Evolutionary conservation across 2,888 invertebrate genomes (phyloP).

Genomic region (Celastrina argiolus): DNA sequence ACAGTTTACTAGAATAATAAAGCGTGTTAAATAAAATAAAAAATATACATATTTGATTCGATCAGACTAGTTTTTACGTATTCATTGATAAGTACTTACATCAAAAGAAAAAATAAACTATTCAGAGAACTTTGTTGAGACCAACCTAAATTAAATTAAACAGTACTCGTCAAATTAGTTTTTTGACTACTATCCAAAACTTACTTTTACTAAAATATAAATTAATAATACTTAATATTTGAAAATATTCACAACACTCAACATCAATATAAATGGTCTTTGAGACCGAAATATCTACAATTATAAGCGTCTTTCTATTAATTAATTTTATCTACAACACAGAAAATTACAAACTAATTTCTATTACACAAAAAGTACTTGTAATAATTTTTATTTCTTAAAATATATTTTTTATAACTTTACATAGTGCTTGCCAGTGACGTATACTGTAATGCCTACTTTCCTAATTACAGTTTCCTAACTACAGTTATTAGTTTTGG

Average conservation of each 20-base stretch:
- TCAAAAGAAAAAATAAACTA: not conserved
- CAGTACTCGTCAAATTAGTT: not conserved
- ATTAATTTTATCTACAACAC: not conserved
- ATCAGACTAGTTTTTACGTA: not conserved
- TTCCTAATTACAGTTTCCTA: too few relatives aligned
- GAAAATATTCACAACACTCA: not conserved
- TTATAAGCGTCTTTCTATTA: constrained; percentile 4
- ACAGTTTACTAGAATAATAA: not conserved
- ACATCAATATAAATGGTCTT: not conserved
- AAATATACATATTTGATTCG: not conserved
- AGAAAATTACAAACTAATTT: not conserved
- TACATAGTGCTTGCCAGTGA: not conserved
- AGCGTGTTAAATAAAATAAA: not conserved
- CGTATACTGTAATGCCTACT: not conserved
- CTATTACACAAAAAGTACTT: not conserved
- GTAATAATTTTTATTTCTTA: not conserved
- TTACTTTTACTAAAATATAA: not conserved
- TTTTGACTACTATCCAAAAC: not conserved
- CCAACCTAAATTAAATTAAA: too few relatives aligned
- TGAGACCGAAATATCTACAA: constrained; percentile 6
- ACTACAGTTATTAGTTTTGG: not conserved
- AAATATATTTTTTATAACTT: not conserved
- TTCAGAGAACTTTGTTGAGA: too few relatives aligned
- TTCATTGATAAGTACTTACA: not conserved
- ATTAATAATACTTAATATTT: not conserved